Conservation (phyloP, 2,888 invertebrate species). For the Xestia sexstrigata region DNA sequence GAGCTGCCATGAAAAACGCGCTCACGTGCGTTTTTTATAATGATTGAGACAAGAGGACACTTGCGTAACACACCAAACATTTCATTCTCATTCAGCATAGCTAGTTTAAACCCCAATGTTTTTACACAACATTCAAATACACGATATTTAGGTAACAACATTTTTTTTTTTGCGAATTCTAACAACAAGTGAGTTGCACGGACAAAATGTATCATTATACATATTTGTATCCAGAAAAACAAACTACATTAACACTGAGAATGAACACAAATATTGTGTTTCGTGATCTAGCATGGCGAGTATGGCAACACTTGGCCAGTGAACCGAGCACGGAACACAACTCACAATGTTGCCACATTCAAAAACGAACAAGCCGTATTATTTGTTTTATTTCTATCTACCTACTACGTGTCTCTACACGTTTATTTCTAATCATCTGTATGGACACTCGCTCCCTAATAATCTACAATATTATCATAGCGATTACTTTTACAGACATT, state of each 20-base stretch:
- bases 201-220: slow-evolving; percentile 68
- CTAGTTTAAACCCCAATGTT: slow-evolving; percentile 81
- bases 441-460: slow-evolving; percentile 77
- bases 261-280: slow-evolving; percentile 25
- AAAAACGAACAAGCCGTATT: slow-evolving; percentile 41
- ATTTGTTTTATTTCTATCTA: slow-evolving; percentile 72
- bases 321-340: slow-evolving; percentile 38
- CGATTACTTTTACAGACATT: slow-evolving; percentile 63
- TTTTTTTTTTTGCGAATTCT: slow-evolving; percentile 76
- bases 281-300: slow-evolving; percentile 14
- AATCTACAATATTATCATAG: slow-evolving; percentile 70
- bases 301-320: slow-evolving; percentile 22
- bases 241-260: slow-evolving; percentile 78
- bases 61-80: slow-evolving; percentile 78
- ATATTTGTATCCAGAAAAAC: slow-evolving; percentile 75
- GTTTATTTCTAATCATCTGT: slow-evolving; percentile 72
- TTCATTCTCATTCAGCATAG: slow-evolving; percentile 77
- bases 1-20: slow-evolving; percentile 73
- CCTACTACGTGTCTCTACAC: slow-evolving; percentile 68
- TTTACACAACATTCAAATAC: slow-evolving; percentile 78
- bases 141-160: slow-evolving; percentile 76
- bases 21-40: slow-evolving; percentile 77
- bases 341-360: slow-evolving; percentile 46
- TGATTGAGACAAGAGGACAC: slow-evolving; percentile 79
- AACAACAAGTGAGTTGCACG: slow-evolving; percentile 70